phyloP scores from a whole-genome alignment of 2,888 invertebrate species.

The Hyles lineata region DNA sequence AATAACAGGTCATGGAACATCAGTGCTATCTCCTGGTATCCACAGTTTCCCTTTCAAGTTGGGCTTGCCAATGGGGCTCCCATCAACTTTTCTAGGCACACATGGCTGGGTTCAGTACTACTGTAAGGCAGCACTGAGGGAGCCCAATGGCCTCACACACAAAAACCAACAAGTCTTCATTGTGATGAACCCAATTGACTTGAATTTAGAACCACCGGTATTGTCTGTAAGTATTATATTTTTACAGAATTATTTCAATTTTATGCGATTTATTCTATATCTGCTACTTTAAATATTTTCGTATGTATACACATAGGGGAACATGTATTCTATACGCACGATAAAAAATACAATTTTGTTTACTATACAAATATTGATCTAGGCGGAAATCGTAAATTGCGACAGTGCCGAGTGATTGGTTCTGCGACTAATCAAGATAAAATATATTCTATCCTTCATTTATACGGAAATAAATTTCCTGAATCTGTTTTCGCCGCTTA shows the following conservation, averaged over 20 bases:
- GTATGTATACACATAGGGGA: no score
- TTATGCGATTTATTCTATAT: not conserved
- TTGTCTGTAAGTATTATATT: conserved; percentile 88
- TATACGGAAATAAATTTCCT: not conserved
- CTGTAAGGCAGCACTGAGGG: conserved; percentile 94
- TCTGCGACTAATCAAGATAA: not conserved
- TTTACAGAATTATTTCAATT: not conserved
- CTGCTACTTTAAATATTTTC: no score
- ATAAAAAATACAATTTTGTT: no score
- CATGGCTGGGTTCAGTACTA: conserved; percentile 98
- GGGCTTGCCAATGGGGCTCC: conserved; percentile 94
- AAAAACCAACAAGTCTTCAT: conserved; percentile 99
- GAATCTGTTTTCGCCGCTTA: not conserved
- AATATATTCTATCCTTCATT: not conserved
- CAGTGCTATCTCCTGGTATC: conserved; percentile 95
- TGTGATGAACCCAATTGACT: conserved; percentile 97
- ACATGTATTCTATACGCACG: no score
- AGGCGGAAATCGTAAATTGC: not conserved
- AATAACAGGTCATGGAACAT: conserved; percentile 90
- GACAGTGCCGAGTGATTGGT: no score
- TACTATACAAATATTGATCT: not conserved
- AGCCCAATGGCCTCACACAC: conserved; percentile 95
- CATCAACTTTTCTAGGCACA: conserved; percentile 96
- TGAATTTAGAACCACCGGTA: conserved; percentile 95
- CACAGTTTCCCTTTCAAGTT: conserved; percentile 98